These are phyloP conservation scores for Apoda limacodes DNA, from an alignment of 2,888 invertebrate species.

Conservation along the genomic window DNA sequence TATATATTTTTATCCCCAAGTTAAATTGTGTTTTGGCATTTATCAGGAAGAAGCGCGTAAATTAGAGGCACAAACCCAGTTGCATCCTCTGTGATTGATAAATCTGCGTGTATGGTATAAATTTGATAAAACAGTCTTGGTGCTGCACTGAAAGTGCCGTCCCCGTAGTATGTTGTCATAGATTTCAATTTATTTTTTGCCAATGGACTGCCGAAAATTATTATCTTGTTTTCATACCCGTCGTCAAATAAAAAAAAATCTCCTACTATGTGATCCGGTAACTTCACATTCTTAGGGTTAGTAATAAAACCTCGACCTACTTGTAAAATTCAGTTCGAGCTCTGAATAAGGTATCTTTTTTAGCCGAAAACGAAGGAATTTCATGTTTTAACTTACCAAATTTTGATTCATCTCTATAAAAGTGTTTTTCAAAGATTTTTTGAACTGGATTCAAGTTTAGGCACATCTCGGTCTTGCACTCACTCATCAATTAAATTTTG, in stretches of 20 bases:
- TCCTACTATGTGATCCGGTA: constrained; percentile 3
- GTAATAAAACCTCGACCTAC: constrained; percentile 1
- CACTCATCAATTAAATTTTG: neutral
- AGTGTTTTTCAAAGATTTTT: constrained; percentile 2
- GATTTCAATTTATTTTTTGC: constrained; percentile 2
- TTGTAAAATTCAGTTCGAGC: constrained; percentile 1
- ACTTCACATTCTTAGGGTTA: constrained; percentile 1
- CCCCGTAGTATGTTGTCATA: constrained; percentile 3
- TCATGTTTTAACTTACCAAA: too few relatives aligned
- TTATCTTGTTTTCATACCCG: constrained; percentile 4
- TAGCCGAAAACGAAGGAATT: neutral
- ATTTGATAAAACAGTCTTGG: too few relatives aligned
- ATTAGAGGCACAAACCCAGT: constrained; percentile 7
- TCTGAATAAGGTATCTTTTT: constrained; percentile 1
- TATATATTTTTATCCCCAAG: constrained; percentile 3
- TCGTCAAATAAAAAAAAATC: constrained; percentile 6
- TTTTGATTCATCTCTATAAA: too few relatives aligned
- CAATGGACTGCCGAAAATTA: constrained; percentile 3
- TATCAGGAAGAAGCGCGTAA: too few relatives aligned
- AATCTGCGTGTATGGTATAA: constrained; percentile 5
- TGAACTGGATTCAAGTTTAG: constrained; percentile 2
- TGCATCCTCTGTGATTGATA: constrained; percentile 2
- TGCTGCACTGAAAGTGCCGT: constrained; percentile 7
- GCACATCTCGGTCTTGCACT: constrained; percentile 1
- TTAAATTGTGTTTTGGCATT: constrained; percentile 1